Conservation (phyloP, 1,140 invertebrate genomes). For the Trachymyrmex septentrionalis region DNA sequence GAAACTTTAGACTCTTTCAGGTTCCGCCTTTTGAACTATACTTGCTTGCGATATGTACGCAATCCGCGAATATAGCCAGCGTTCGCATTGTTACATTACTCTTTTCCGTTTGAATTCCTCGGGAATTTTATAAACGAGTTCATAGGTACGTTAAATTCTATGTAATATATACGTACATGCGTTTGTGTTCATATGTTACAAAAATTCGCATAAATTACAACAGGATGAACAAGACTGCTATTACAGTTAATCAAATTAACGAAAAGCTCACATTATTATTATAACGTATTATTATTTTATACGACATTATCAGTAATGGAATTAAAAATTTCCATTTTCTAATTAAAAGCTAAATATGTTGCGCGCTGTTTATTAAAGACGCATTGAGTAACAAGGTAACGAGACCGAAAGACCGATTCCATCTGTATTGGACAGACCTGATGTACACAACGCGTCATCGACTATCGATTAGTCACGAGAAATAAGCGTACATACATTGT, state of each 20-base stretch:
- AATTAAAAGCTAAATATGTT: background rate
- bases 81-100: constrained; percentile 8
- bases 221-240: background rate
- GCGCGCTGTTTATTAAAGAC: background rate
- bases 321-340: background rate
- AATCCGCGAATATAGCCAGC: background rate
- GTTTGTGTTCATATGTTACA: background rate
- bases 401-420: constrained; percentile 44
- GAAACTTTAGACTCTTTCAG: constrained; percentile 45
- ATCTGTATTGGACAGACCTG: constrained; percentile 16
- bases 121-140: constrained; percentile 25
- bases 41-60: constrained; percentile 5
- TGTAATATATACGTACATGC: background rate
- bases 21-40: constrained; percentile 40
- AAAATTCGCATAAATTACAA: background rate
- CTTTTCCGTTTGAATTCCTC: constrained; percentile 37
- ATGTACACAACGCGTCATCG: constrained; percentile 39
- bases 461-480: constrained; percentile 48
- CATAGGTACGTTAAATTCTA: background rate
- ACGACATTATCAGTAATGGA: background rate
- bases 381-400: constrained; percentile 36
- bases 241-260: constrained; percentile 6
- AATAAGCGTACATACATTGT: constrained; percentile 42
- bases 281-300: background rate
- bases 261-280: background rate